Percentiles rank a stretch among this genome's conserved stretches.
Evolutionary conservation across 2,113 vertebrate genomes (phyloP).

Genomic region (Nesoenas mayeri): DNA sequence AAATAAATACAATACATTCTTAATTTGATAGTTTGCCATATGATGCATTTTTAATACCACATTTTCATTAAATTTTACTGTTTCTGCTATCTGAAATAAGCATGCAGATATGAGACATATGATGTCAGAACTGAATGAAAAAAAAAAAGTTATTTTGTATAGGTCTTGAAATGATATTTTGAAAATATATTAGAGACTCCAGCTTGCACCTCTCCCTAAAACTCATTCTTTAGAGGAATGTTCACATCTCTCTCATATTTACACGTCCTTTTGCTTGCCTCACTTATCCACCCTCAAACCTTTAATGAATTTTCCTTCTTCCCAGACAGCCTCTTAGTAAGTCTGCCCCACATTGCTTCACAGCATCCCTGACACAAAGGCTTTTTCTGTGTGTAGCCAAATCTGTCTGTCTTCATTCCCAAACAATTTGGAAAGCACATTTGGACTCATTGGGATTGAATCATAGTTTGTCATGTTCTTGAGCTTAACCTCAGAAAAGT

Average conservation of each 20-base stretch:
- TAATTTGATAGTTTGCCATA: slow-evolving; percentile 3
- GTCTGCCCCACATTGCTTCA: neutral
- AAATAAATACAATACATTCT: neutral
- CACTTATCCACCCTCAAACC: neutral
- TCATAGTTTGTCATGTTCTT: neutral
- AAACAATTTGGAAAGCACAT: neutral
- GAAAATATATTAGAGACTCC: neutral
- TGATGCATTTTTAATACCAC: neutral
- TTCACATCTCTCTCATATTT: neutral
- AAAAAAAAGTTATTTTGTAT: neutral
- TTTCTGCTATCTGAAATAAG: slow-evolving; percentile 12
- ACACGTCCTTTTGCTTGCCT: neutral
- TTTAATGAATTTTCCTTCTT: neutral
- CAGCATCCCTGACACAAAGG: neutral
- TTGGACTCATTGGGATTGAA: neutral
- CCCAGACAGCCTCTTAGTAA: neutral
- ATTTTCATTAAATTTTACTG: slow-evolving; percentile 29
- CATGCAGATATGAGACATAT: neutral
- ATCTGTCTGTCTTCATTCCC: neutral
- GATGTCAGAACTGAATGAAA: neutral
- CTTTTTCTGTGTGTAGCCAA: neutral
- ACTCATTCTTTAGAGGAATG: neutral
- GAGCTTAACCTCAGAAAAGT: neutral
- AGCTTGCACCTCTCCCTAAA: neutral
- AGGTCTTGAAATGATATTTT: neutral